A percentile compares a stretch with the other conserved stretches of the same genome.
Evolutionary conservation across 2,888 invertebrate genomes (phyloP).

Genomic region (Carpatolechia fugitivella): DNA sequence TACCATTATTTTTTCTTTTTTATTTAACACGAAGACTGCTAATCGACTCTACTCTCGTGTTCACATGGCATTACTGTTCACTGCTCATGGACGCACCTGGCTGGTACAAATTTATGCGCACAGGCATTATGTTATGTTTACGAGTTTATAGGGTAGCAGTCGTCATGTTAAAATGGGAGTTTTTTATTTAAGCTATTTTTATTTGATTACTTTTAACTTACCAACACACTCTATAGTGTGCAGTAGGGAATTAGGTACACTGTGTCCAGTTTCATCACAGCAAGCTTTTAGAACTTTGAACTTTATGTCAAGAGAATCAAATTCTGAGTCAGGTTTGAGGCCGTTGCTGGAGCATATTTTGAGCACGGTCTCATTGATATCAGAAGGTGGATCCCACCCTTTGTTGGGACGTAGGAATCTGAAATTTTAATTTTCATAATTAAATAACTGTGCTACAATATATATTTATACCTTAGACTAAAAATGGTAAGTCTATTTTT

Average conservation of each 20-base stretch:
- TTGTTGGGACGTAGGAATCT: constrained; percentile 88
- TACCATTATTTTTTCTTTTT: neutral
- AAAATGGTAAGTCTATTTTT: no score
- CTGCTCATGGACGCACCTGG: no score
- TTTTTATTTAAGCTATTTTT: no score
- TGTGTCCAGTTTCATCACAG: constrained; percentile 84
- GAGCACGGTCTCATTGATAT: constrained; percentile 81
- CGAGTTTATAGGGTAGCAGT: no score
- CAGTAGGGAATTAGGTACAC: constrained; percentile 91
- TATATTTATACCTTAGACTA: no score
- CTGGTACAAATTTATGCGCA: no score
- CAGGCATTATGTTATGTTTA: no score
- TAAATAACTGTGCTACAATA: no score
- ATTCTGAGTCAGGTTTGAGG: constrained; percentile 57
- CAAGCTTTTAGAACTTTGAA: constrained; percentile 85
- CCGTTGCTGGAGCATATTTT: constrained; percentile 80
- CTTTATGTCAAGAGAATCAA: constrained; percentile 77
- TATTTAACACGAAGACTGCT: no score
- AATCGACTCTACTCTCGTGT: no score
- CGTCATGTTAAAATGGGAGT: no score
- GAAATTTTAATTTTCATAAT: constrained; percentile 28
- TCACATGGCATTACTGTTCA: no score
- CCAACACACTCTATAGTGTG: constrained; percentile 86
- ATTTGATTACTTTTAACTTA: constrained; percentile 43
- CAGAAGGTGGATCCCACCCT: constrained; percentile 85